These are phyloP conservation scores for Eubasilissa splendida DNA, from an alignment of 2,888 invertebrate genomes.

Conservation along the genomic window DNA sequence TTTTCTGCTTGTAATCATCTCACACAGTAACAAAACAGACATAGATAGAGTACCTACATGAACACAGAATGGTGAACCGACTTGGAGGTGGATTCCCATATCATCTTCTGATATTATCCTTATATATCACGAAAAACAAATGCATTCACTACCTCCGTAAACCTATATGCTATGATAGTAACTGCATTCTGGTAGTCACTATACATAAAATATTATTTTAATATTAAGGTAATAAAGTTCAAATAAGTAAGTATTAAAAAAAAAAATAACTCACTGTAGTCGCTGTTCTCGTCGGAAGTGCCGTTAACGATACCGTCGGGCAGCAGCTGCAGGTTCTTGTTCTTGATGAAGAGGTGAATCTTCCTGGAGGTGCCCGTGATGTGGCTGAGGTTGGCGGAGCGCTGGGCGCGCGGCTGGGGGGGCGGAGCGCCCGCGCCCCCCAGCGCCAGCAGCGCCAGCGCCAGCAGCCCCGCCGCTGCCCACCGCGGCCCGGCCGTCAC, in stretches of 20 bases:
- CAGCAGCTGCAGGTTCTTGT: conserved; percentile 86
- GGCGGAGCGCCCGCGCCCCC: conserved; percentile 69
- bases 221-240: not conserved
- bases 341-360: conserved; percentile 89
- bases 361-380: conserved; percentile 85
- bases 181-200: too few relatives aligned
- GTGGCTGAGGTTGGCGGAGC: conserved; percentile 86
- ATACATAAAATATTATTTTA: too few relatives aligned
- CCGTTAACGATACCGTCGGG: conserved; percentile 91
- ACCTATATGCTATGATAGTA: too few relatives aligned
- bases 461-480: conserved; percentile 61
- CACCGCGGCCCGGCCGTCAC: conserved; percentile 65
- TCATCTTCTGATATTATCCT: too few relatives aligned
- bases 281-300: conserved; percentile 84
- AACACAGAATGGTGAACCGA: too few relatives aligned
- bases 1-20: too few relatives aligned
- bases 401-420: conserved; percentile 76
- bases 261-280: conserved; percentile 82
- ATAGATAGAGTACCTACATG: too few relatives aligned
- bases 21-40: too few relatives aligned
- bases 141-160: too few relatives aligned
- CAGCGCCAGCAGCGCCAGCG: conserved; percentile 62
- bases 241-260: not conserved
- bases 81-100: too few relatives aligned
- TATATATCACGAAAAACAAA: too few relatives aligned